phyloP scores from a whole-genome alignment of 2,888 invertebrate genomes.

The Himalopsyche japonica region DNA sequence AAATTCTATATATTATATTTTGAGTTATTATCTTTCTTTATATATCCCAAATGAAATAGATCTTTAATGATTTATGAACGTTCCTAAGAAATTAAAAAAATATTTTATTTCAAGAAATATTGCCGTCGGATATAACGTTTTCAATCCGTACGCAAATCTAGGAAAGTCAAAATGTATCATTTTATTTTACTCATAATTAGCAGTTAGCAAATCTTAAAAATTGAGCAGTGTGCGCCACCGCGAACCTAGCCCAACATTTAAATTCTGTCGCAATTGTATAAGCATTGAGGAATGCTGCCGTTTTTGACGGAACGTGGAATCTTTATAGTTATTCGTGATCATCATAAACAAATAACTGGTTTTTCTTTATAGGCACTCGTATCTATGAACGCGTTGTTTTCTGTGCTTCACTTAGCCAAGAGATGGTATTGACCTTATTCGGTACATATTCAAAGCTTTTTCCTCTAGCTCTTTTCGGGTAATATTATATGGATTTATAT shows the following conservation, averaged over 20 bases:
- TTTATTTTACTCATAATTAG: no score
- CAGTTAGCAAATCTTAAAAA: background rate
- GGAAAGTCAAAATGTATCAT: no score
- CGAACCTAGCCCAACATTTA: background rate
- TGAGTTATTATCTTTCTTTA: no score
- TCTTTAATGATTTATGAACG: no score
- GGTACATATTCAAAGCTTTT: background rate
- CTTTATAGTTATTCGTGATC: background rate
- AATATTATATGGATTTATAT: no score
- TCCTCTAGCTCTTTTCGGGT: no score
- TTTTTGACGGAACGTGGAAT: background rate
- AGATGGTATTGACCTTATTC: background rate
- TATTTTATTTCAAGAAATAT: no score
- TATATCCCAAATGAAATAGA: no score
- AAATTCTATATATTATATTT: no score
- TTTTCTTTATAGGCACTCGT: background rate
- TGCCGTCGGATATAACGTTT: no score
- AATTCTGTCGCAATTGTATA: background rate
- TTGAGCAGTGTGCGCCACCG: background rate
- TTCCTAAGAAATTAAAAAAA: no score
- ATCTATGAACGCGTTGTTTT: background rate
- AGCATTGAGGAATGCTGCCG: background rate
- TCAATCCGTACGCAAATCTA: no score
- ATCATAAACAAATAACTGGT: background rate
- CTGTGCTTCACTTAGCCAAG: background rate